phyloP scores from a whole-genome alignment of 2,888 invertebrate genomes.

The Aleiodes alternator region DNA sequence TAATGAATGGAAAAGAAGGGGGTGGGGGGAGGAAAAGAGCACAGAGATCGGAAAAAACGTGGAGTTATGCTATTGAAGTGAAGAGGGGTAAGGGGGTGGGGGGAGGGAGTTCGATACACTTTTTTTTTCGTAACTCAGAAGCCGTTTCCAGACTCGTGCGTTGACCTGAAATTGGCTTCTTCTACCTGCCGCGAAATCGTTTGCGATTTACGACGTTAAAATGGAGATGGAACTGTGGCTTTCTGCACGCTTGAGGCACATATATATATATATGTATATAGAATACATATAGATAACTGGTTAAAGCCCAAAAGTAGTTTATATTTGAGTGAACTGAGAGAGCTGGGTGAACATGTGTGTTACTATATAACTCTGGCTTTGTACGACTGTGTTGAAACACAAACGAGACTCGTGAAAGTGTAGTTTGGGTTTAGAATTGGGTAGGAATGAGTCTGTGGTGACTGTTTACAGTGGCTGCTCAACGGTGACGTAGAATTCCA shows the following conservation, averaged over 20 bases:
- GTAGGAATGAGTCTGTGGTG: not conserved
- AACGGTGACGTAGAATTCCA: constrained; percentile 26
- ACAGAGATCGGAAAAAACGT: not conserved
- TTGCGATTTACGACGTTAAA: constrained; percentile 54
- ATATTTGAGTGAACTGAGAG: constrained; percentile 1
- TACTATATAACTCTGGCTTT: constrained; percentile 8
- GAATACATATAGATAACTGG: not conserved
- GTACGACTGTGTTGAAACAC: not conserved
- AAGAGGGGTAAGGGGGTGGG: not conserved
- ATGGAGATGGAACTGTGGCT: constrained; percentile 53
- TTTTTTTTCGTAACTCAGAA: constrained; percentile 51
- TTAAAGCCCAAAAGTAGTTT: constrained; percentile 23
- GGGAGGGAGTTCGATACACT: constrained; percentile 30
- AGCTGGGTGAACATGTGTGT: constrained; percentile 13
- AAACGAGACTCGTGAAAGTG: constrained; percentile 19
- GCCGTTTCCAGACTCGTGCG: constrained; percentile 40
- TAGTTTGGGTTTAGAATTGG: constrained; percentile 23
- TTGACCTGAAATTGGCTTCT: not conserved
- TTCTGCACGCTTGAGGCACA: not conserved
- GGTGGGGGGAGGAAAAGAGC: no score
- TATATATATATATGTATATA: not conserved
- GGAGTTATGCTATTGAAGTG: constrained; percentile 19
- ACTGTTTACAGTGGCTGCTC: constrained; percentile 27
- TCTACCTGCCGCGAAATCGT: constrained; percentile 23
- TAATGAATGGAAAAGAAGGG: not conserved